Percentiles rank a stretch among this genome's conserved stretches.
Conservation (phyloP, 2,888 invertebrate species). For the Frankliniella intonsa region DNA sequence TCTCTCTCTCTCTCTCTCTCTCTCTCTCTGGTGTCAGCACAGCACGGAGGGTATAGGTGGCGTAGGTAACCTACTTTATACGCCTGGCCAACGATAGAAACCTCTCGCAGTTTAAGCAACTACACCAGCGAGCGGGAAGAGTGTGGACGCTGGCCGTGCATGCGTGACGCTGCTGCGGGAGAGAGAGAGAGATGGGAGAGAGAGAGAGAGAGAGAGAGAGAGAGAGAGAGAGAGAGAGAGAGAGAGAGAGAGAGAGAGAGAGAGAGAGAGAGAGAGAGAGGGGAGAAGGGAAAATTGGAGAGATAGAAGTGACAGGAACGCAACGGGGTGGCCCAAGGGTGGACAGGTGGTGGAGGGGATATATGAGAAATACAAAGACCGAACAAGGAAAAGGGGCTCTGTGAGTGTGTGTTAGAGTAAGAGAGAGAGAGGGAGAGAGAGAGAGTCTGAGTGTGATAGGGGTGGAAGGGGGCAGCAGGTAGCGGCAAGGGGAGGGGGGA, state of each 20-base stretch:
- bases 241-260: background rate
- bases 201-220: background rate
- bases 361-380: background rate
- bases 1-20: background rate
- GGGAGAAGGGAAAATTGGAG: background rate
- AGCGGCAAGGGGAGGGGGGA: no score
- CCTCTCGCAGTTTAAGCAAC: no score
- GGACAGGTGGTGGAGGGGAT: background rate
- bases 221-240: background rate
- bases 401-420: no score
- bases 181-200: background rate
- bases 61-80: no score
- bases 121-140: no score
- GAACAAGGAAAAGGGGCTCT: background rate
- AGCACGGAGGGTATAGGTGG: no score
- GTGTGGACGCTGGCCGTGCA: no score
- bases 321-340: background rate
- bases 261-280: background rate
- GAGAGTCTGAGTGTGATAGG: no score
- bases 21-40: no score
- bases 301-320: background rate
- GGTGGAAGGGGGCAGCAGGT: no score
- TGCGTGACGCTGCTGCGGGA: background rate
- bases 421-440: no score
- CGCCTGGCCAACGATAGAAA: no score